Conservation (phyloP, 1,140 invertebrate species). For the Drosophila tristis region DNA sequence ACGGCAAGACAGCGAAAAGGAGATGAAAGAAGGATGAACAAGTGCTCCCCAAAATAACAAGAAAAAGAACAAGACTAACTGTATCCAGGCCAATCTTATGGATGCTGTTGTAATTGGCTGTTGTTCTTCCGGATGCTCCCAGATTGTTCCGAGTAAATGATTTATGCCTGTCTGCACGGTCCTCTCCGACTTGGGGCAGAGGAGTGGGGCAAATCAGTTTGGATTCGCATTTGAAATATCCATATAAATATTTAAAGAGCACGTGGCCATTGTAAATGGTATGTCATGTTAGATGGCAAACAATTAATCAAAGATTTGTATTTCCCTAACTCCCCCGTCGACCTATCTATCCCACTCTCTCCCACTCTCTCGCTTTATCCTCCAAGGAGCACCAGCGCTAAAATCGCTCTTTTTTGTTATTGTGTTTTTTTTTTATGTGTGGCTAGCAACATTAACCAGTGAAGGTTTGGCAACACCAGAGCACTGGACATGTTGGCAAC, state of each 20-base stretch:
- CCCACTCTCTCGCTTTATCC: not conserved
- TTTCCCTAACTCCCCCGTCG: conserved; percentile 45
- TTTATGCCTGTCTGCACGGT: conserved; percentile 64
- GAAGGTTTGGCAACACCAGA: conserved; percentile 15
- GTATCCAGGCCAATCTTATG: conserved; percentile 18
- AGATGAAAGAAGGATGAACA: conserved; percentile 12
- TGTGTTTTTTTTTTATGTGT: conserved; percentile 4
- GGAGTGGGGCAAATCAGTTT: conserved; percentile 28
- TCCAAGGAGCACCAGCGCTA: conserved; percentile 46
- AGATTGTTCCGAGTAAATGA: conserved; percentile 60
- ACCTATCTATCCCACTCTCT: not conserved
- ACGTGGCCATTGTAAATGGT: conserved; percentile 80
- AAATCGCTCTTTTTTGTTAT: conserved; percentile 19
- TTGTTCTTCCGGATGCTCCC: conserved; percentile 26
- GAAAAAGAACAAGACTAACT: conserved; percentile 49
- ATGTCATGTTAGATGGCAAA: conserved; percentile 72
- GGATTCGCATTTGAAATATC: conserved; percentile 46
- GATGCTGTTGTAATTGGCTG: conserved; percentile 39
- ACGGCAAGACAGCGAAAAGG: not conserved
- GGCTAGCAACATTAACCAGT: not conserved
- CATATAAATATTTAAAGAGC: conserved; percentile 79
- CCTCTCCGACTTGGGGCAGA: not conserved
- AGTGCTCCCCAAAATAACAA: not conserved
- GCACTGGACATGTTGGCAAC: conserved; percentile 5
- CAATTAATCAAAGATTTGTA: conserved; percentile 81